Evolutionary conservation across 92 coral and sea anemone genomes (phyloP).

Genomic region (Plumapathes pennacea): DNA sequence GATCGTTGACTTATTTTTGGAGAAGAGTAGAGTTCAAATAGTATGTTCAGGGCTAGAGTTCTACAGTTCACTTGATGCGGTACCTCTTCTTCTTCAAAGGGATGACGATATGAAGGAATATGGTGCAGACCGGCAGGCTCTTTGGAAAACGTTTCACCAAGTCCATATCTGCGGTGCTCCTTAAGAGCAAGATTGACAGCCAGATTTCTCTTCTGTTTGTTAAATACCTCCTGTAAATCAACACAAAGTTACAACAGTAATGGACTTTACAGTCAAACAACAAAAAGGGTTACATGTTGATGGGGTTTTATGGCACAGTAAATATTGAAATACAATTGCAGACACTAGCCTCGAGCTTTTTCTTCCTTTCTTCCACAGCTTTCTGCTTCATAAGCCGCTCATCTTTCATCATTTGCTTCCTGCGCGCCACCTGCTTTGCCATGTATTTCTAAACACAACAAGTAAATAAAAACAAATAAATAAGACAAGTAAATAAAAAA

Average conservation of each 20-base stretch:
- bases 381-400: conserved; percentile 76
- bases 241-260: not conserved
- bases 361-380: conserved; percentile 77
- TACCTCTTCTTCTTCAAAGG: conserved; percentile 66
- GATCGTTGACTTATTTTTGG: not conserved
- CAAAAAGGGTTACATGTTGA: too few relatives aligned
- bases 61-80: too few relatives aligned
- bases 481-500: too few relatives aligned
- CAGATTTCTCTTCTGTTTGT: conserved; percentile 80
- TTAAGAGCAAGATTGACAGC: conserved; percentile 58
- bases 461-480: not conserved
- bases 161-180: conserved; percentile 45
- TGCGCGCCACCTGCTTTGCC: conserved; percentile 85
- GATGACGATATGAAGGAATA: conserved; percentile 55
- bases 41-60: too few relatives aligned
- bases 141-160: conserved; percentile 87
- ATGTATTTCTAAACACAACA: conserved; percentile 77
- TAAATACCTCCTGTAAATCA: conserved; percentile 69
- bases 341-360: conserved; percentile 65
- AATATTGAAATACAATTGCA: not conserved
- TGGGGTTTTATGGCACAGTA: too few relatives aligned
- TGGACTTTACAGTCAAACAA: not conserved
- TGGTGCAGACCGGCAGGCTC: conserved; percentile 48
- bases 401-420: conserved; percentile 77
- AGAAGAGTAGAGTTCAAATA: too few relatives aligned